These are phyloP conservation scores for Petrocephalus sullivani DNA, from an alignment of 2,797 vertebrate genomes.

Conservation along the genomic window DNA sequence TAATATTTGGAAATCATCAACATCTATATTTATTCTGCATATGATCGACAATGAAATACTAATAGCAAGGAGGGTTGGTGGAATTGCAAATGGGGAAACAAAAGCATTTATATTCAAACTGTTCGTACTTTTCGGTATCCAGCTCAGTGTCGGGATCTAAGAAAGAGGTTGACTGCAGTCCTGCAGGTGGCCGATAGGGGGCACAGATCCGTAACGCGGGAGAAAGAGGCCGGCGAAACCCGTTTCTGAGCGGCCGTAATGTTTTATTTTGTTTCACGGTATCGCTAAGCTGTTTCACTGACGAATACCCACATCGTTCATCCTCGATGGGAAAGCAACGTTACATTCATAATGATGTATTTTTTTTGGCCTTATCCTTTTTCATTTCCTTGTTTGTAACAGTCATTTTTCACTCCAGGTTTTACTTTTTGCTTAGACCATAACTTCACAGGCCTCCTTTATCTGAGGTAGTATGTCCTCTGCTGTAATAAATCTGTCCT, in stretches of 20 bases:
- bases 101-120: not conserved
- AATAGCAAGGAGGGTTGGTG: not conserved
- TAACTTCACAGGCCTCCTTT: not conserved
- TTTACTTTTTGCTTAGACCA: not conserved
- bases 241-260: not conserved
- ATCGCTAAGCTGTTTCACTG: not conserved
- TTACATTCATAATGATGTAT: not conserved
- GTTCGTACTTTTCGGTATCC: not conserved
- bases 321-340: not conserved
- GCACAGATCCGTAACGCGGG: not conserved
- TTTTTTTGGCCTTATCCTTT: not conserved
- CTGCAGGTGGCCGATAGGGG: not conserved
- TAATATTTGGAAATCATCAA: not conserved
- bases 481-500: not conserved
- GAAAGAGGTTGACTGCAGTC: not conserved
- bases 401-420: not conserved
- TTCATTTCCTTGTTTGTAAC: not conserved
- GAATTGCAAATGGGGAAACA: not conserved
- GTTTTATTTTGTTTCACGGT: not conserved
- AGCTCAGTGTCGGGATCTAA: not conserved
- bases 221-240: not conserved
- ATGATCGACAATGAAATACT: not conserved
- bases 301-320: not conserved
- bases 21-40: not conserved
- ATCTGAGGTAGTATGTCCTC: not conserved